phyloP scores from a whole-genome alignment of 2,113 vertebrate species.

The Seriola quinqueradiata region DNA sequence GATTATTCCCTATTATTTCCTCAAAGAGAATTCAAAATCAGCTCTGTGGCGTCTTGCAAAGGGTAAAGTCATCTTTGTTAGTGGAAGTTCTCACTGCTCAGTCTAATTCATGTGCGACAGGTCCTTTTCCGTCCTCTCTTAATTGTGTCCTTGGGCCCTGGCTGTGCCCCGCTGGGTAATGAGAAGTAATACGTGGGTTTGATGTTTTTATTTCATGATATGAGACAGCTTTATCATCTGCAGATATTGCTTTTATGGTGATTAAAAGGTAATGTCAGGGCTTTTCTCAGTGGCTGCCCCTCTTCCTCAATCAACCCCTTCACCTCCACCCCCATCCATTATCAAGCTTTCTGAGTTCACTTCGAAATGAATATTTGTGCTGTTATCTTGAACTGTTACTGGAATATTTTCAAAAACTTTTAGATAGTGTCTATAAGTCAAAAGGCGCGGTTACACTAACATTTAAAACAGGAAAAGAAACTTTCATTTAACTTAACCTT shows the following conservation, averaged over 20 bases:
- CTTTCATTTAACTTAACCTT: no score
- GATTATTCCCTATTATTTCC: constrained; percentile 50
- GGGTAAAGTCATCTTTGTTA: constrained; percentile 52
- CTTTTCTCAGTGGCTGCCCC: neutral
- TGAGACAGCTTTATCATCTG: constrained; percentile 18
- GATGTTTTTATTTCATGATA: constrained; percentile 56
- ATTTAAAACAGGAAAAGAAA: no score
- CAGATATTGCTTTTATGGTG: constrained; percentile 32
- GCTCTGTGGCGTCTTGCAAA: constrained; percentile 20
- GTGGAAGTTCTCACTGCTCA: constrained; percentile 3
- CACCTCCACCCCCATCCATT: neutral
- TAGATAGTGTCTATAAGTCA: no score
- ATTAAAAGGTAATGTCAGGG: constrained; percentile 10
- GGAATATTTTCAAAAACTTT: no score
- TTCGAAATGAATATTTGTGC: neutral
- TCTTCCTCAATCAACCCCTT: neutral
- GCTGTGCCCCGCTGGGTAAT: constrained; percentile 26
- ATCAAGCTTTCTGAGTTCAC: neutral
- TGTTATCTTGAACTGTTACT: neutral
- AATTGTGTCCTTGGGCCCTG: constrained; percentile 62
- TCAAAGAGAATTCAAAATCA: constrained; percentile 67
- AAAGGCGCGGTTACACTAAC: no score
- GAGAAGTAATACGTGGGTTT: constrained; percentile 38
- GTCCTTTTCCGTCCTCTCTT: constrained; percentile 40
- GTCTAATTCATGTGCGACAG: constrained; percentile 26